Evolutionary conservation across 1,140 invertebrate species (phyloP).

Genomic region (Drosophila lini): DNA sequence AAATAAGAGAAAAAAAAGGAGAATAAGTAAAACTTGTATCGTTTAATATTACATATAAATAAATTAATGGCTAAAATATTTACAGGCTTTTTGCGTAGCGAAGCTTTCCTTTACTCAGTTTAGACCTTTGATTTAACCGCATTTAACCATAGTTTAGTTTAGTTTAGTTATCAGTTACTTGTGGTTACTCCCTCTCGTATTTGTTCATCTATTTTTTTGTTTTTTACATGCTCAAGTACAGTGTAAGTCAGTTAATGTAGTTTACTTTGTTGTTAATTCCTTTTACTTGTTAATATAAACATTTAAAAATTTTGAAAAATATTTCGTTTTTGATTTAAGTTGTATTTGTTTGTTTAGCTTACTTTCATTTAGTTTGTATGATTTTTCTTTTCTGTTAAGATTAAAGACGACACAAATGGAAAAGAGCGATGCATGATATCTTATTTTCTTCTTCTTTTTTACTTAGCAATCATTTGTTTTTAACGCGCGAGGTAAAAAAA

Average conservation of each 20-base stretch:
- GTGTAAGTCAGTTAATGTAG: slow-evolving; percentile 40
- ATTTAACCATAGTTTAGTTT: slow-evolving; percentile 35
- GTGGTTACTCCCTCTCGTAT: slow-evolving; percentile 4
- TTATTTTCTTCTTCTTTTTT: slow-evolving; percentile 4
- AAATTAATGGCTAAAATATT: slow-evolving; percentile 63
- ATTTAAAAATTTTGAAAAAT: slow-evolving; percentile 80
- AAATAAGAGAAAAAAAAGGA: slow-evolving; percentile 15
- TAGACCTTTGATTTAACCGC: slow-evolving; percentile 31
- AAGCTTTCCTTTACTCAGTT: slow-evolving; percentile 47
- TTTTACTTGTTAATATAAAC: slow-evolving; percentile 66
- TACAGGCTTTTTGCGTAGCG: slow-evolving; percentile 78
- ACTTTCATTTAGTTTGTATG: slow-evolving; percentile 14
- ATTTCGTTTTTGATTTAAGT: slow-evolving; percentile 71
- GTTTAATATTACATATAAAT: slow-evolving; percentile 17
- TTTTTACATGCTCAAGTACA: slow-evolving; percentile 54
- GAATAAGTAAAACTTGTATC: background rate
- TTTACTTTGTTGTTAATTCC: slow-evolving; percentile 45
- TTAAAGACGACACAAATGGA: slow-evolving; percentile 56
- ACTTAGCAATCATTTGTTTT: slow-evolving; percentile 25
- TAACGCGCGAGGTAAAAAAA: slow-evolving; percentile 25
- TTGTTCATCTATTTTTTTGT: slow-evolving; percentile 1
- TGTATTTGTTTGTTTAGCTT: slow-evolving; percentile 25
- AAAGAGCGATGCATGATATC: slow-evolving; percentile 53
- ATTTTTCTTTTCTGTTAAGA: slow-evolving; percentile 1
- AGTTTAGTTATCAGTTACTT: slow-evolving; percentile 32